Evolutionary conservation across 2,797 vertebrate species (phyloP).

Genomic region (Pseudochaenichthys georgianus): DNA sequence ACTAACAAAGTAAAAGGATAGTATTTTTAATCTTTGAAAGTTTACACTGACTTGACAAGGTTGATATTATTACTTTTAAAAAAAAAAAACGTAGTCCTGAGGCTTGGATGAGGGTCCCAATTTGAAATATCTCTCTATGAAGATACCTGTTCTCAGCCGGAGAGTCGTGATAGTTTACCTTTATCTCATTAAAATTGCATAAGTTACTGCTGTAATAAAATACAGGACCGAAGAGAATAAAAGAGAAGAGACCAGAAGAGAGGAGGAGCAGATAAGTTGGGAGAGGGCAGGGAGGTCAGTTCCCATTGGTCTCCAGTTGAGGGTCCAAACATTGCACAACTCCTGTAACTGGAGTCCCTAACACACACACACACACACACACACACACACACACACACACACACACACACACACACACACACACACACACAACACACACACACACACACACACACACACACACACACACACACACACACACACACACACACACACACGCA

Average conservation of each 20-base stretch:
- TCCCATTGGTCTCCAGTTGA: conserved; percentile 60
- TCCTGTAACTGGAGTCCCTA: conserved; percentile 66
- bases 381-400: conserved; percentile 20
- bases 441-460: no score
- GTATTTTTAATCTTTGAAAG: no score
- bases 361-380: conserved; percentile 25
- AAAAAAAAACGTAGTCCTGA: no score
- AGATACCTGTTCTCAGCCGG: not conserved
- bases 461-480: no score
- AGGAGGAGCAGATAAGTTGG: conserved; percentile 16
- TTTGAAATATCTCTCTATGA: no score
- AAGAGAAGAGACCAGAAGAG: not conserved
- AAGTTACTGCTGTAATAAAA: not conserved
- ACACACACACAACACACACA: no score
- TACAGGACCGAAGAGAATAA: not conserved
- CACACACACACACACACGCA: no score
- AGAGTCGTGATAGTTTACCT: not conserved
- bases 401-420: conserved; percentile 22
- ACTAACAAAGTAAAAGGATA: no score
- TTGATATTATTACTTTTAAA: no score
- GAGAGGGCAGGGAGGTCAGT: conserved; percentile 52
- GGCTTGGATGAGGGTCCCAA: no score
- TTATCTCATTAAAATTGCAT: no score
- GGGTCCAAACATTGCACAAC: conserved; percentile 68
- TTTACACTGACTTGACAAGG: no score